phyloP scores from a whole-genome alignment of 2,797 vertebrate genomes.

The Semaprochilodus insignis region DNA sequence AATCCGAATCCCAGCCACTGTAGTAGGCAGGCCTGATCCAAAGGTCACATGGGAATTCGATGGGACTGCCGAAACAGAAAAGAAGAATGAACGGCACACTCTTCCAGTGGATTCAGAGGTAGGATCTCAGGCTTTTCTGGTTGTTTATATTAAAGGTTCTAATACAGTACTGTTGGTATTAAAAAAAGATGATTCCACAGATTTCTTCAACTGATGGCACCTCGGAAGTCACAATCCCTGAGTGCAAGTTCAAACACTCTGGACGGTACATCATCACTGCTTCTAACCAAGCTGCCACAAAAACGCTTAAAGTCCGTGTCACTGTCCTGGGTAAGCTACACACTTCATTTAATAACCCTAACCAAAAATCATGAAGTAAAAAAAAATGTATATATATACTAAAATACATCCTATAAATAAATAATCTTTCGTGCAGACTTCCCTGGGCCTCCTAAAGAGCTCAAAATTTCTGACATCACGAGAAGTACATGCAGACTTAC shows the following conservation, averaged over 20 bases:
- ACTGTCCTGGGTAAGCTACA: slow-evolving; percentile 88
- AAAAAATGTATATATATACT: neutral
- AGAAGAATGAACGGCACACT: slow-evolving; percentile 91
- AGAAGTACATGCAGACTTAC: slow-evolving; percentile 92
- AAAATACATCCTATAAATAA: neutral
- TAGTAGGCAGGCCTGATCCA: slow-evolving; percentile 90
- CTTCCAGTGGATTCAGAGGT: slow-evolving; percentile 93
- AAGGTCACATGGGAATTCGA: slow-evolving; percentile 95
- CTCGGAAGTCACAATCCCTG: slow-evolving; percentile 84
- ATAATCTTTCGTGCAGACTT: slow-evolving; percentile 78
- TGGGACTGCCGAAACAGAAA: slow-evolving; percentile 88
- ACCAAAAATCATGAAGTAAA: neutral
- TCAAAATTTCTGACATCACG: slow-evolving; percentile 94
- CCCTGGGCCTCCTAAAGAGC: slow-evolving; percentile 91
- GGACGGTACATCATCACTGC: slow-evolving; percentile 94
- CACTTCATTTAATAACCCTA: neutral
- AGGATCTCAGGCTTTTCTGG: slow-evolving; percentile 34
- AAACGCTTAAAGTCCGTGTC: slow-evolving; percentile 89
- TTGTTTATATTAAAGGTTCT: slow-evolving; percentile 8
- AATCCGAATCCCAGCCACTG: slow-evolving; percentile 87
- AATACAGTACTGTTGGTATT: slow-evolving; percentile 1
- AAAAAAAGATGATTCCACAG: slow-evolving; percentile 68
- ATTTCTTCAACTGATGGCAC: slow-evolving; percentile 86
- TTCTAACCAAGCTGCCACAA: slow-evolving; percentile 94
- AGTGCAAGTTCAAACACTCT: slow-evolving; percentile 87